Base-by-base conservation (phyloP, 1,140 invertebrate genomes). In the Odontomachus brunneus region DNA sequence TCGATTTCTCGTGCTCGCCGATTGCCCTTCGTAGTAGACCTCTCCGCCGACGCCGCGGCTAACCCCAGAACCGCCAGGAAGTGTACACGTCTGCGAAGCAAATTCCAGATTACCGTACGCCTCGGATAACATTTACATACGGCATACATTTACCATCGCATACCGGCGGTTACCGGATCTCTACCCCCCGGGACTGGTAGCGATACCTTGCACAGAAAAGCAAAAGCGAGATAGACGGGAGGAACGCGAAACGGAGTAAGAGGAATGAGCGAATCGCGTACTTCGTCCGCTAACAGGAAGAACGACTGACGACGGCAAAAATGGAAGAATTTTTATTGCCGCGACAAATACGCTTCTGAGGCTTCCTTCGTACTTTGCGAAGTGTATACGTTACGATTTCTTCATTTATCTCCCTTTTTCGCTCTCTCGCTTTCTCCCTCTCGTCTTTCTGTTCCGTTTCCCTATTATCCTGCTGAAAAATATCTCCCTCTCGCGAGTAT, bases 111-210 rank as follows among this genome's bases (percentile, higher is more conserved):
- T 93, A 92, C 89, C 85, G 86, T 89, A 86, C 88, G 84, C 87
- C 84, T 90, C 85, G 86, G 90, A 92, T 92, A 92, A 92, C 91
- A 93, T 93, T 93, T 93, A 92, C 92, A 92, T 92, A 90, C 73
- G 67, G 81, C 84, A 86, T 87, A 86, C 84, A 87, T 87, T 87
- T 87, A 75, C 87, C 87, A 89, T 92, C 91, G 84, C 84, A 90
- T 91, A 90, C 86, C 85, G 73, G 85, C 75, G 73, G 84, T 63
- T 85, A 66, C 76, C 63, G 84, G 75, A 89, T 87, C 82, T 57
- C 63, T 44, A 44, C 9, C 38, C 38, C 53, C 53, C 66, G 69
- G 38, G 44, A 22, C 24, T 80, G 48, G 11, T 65, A 73, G 82
- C 83, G 76, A 85, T 90, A 84, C 86, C 86, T 57, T 72, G 81